phyloP scores from a whole-genome alignment of 2,888 invertebrate species.

The Drosophila parthenogenetica region DNA sequence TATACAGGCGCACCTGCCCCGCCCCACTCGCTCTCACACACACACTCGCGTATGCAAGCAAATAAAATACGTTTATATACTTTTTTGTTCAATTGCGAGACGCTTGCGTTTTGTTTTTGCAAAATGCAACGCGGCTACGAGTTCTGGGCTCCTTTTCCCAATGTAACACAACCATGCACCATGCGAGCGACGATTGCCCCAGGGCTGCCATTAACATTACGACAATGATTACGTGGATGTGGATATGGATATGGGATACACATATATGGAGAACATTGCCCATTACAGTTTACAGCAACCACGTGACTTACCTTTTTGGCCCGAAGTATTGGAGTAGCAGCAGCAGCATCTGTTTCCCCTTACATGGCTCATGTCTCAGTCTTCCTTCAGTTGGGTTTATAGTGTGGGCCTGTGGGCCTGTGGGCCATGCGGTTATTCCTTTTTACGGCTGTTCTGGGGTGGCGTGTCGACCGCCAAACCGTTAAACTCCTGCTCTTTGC shows the following conservation, averaged over 20 bases:
- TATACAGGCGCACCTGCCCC: constrained; percentile 52
- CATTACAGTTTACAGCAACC: constrained; percentile 55
- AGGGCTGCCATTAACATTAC: constrained; percentile 74
- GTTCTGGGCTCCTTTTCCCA: constrained; percentile 85
- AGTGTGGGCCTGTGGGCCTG: neutral
- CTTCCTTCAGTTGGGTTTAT: neutral
- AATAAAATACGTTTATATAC: constrained; percentile 13
- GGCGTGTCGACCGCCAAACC: constrained; percentile 9
- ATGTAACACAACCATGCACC: constrained; percentile 85
- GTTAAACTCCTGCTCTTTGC: constrained; percentile 46
- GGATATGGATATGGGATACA: constrained; percentile 14
- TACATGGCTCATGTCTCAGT: constrained; percentile 27
- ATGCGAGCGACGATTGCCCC: constrained; percentile 83
- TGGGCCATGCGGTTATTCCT: constrained; percentile 4
- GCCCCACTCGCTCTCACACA: constrained; percentile 37
- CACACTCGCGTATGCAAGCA: constrained; percentile 37
- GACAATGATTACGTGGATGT: constrained; percentile 49
- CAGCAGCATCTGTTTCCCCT: constrained; percentile 24
- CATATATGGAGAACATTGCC: constrained; percentile 34
- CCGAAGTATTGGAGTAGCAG: constrained; percentile 6
- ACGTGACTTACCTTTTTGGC: constrained; percentile 30
- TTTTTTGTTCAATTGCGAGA: constrained; percentile 26
- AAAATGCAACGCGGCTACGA: constrained; percentile 80
- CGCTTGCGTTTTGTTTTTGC: constrained; percentile 44
- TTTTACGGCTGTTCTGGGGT: constrained; percentile 23